phyloP scores from a whole-genome alignment of 2,888 invertebrate species.

The Adelognathus sp. region DNA sequence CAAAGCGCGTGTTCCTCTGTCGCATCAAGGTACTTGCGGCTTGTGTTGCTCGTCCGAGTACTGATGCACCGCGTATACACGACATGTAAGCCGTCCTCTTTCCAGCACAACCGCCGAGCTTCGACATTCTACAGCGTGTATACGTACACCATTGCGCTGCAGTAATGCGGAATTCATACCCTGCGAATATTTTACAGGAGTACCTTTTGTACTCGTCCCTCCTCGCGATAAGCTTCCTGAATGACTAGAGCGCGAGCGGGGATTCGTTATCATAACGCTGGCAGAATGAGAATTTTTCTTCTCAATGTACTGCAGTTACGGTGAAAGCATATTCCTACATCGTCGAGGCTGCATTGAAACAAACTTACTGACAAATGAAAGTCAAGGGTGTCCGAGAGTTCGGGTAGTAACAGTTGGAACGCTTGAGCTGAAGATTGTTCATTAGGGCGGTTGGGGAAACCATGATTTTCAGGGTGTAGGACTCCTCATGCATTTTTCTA shows the following conservation, averaged over 20 bases:
- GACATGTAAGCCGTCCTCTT: not conserved
- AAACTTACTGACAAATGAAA: not conserved
- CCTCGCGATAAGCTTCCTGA: slow-evolving; percentile 42
- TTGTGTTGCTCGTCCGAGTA: not conserved
- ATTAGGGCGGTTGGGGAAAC: no score
- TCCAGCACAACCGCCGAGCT: not conserved
- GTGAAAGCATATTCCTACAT: not conserved
- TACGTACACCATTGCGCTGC: not conserved
- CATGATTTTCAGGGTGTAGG: no score
- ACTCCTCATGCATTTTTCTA: no score
- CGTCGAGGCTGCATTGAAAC: not conserved
- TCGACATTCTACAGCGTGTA: not conserved
- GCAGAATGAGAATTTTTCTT: not conserved
- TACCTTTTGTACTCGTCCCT: slow-evolving; percentile 39
- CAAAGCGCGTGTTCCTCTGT: slow-evolving; percentile 2
- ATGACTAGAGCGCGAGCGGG: slow-evolving; percentile 27
- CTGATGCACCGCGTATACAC: not conserved
- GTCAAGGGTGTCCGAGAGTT: no score
- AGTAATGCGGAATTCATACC: not conserved
- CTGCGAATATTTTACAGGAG: slow-evolving; percentile 27
- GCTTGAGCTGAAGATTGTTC: no score
- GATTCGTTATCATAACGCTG: slow-evolving; percentile 45
- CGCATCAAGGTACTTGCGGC: not conserved
- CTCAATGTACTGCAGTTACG: not conserved
- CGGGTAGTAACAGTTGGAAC: no score